A percentile compares a stretch with the other conserved stretches of the same genome.
Conservation (phyloP, 2,888 invertebrate species). For the Melanostoma mellinum region DNA sequence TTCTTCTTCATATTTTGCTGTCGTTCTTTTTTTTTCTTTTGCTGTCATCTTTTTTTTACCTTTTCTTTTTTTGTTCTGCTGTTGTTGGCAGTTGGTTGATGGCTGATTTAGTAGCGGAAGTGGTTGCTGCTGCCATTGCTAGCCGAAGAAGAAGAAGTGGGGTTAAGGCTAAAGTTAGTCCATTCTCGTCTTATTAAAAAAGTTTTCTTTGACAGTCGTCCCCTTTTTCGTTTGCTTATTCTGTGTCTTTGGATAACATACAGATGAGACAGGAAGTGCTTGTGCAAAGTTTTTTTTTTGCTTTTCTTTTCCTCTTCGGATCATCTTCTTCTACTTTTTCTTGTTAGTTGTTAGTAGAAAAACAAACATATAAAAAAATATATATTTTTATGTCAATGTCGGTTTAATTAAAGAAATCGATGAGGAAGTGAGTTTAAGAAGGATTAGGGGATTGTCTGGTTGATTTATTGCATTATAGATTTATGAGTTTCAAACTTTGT, state of each 20-base stretch:
- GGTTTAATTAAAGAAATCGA: slow-evolving; percentile 55
- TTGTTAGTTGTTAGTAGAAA: background rate
- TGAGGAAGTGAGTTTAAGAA: slow-evolving; percentile 19
- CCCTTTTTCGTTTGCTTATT: slow-evolving; percentile 27
- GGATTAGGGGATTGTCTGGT: slow-evolving; percentile 24
- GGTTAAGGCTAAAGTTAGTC: slow-evolving; percentile 59
- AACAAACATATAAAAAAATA: background rate
- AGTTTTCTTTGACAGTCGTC: slow-evolving; percentile 68
- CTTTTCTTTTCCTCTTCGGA: background rate
- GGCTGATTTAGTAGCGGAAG: slow-evolving; percentile 70
- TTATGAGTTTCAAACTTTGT: too few relatives aligned
- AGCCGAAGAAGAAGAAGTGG: background rate
- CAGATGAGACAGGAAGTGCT: slow-evolving; percentile 11
- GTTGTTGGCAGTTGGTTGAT: slow-evolving; percentile 72
- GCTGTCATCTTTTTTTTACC: slow-evolving; percentile 50
- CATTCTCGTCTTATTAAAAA: slow-evolving; percentile 70
- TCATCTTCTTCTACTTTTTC: too few relatives aligned
- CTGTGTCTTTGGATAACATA: slow-evolving; percentile 24
- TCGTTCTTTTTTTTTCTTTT: slow-evolving; percentile 10
- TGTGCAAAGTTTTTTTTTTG: slow-evolving; percentile 4
- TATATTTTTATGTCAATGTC: slow-evolving; percentile 52
- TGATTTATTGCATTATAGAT: slow-evolving; percentile 16
- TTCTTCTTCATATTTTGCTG: slow-evolving; percentile 20
- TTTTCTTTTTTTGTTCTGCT: slow-evolving; percentile 25
- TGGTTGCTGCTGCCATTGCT: slow-evolving; percentile 34